phyloP scores from a whole-genome alignment of 2,888 invertebrate genomes.

The Rotaria magnacalcarata region DNA sequence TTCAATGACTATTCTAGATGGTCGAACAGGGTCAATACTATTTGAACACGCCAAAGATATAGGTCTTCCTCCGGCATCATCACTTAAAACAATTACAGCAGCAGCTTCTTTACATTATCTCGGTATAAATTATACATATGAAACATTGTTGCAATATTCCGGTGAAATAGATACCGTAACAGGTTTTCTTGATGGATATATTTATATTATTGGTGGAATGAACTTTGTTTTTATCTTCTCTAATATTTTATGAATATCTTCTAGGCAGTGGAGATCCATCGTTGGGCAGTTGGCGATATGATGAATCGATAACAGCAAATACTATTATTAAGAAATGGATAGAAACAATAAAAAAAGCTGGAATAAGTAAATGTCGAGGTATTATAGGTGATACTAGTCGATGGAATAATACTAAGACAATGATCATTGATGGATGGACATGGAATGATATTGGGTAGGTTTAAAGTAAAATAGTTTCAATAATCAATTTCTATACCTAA shows the following conservation, averaged over 20 bases:
- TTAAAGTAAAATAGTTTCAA: too few species aligned
- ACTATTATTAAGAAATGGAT: background rate
- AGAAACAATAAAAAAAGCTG: background rate
- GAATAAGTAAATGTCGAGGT: conserved; percentile 11
- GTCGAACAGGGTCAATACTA: background rate
- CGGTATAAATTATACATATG: background rate
- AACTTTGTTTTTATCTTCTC: background rate
- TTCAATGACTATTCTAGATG: background rate
- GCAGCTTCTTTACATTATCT: conserved; percentile 32
- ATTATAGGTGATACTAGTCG: background rate
- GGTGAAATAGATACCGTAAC: background rate
- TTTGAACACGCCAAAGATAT: background rate
- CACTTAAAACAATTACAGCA: background rate
- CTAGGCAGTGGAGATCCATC: conserved; percentile 21
- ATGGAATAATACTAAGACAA: background rate
- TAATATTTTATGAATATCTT: background rate
- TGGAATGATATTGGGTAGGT: conserved; percentile 25
- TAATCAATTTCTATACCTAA: too few species aligned
- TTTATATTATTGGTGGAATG: background rate
- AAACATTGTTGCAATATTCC: background rate
- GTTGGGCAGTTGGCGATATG: background rate
- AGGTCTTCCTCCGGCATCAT: background rate
- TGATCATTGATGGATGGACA: background rate
- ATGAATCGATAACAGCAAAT: background rate
- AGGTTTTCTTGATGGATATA: conserved; percentile 7